Evolutionary conservation across 2,888 invertebrate genomes (phyloP).

Genomic region (Rhagonycha lutea): DNA sequence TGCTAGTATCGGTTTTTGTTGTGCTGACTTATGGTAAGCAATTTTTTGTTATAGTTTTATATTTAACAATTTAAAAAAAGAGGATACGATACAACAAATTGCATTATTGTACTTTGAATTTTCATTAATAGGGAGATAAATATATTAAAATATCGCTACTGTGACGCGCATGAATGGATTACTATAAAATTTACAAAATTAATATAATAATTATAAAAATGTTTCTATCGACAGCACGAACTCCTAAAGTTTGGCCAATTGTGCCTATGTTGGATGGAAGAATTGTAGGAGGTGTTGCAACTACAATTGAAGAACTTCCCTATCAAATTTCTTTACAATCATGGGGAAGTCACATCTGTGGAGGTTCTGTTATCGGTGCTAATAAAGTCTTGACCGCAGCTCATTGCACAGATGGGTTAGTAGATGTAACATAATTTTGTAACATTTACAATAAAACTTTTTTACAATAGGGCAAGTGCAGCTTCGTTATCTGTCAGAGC

Average conservation of each 20-base stretch:
- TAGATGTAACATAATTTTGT: not conserved
- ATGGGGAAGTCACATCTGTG: not conserved
- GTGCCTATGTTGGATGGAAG: not conserved
- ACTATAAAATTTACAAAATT: not conserved
- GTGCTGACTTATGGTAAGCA: not conserved
- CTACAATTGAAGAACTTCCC: slow-evolving; percentile 4
- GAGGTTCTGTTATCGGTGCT: not conserved
- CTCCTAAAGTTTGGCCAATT: not conserved
- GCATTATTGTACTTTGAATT: too few species aligned
- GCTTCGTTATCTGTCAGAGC: not conserved
- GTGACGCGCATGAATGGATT: not conserved
- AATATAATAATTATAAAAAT: not conserved
- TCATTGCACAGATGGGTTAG: not conserved
- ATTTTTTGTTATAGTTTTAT: too few species aligned
- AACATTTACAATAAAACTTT: not conserved
- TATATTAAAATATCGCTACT: not conserved
- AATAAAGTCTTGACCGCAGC: slow-evolving; percentile 8
- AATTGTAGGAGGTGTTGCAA: slow-evolving; percentile 4
- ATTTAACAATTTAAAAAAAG: too few species aligned
- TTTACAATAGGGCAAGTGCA: not conserved
- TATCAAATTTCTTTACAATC: slow-evolving; percentile 4
- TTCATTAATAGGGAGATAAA: too few species aligned
- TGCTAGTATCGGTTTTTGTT: not conserved
- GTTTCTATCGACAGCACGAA: not conserved
- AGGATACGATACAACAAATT: too few species aligned